Evolutionary conservation across 2,888 invertebrate species (phyloP).

Genomic region (Drosophila lutescens): DNA sequence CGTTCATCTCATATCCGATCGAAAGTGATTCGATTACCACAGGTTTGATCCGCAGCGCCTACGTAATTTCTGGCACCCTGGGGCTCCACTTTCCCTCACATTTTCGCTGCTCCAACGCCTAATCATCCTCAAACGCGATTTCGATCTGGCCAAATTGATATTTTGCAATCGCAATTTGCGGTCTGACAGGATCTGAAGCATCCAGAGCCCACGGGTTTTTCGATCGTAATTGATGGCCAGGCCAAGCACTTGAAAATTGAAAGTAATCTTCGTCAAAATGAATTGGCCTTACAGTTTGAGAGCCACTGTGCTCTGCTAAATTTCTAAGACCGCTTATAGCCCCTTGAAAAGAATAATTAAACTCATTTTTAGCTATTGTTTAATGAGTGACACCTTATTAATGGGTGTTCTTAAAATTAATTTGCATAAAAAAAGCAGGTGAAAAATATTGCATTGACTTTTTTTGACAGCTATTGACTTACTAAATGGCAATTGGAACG

Average conservation of each 20-base stretch:
- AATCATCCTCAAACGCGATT: conserved; percentile 53
- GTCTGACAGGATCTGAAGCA: conserved; percentile 26
- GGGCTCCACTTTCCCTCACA: conserved; percentile 55
- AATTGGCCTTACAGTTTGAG: neutral
- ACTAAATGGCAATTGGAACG: conserved; percentile 3
- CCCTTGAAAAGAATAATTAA: neutral
- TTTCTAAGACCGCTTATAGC: no score
- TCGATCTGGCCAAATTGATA: conserved; percentile 62
- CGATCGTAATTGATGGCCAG: conserved; percentile 29
- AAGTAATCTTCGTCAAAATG: conserved; percentile 10
- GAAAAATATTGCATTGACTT: neutral
- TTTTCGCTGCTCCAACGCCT: conserved; percentile 54
- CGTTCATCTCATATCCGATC: conserved; percentile 66
- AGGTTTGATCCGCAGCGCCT: conserved; percentile 47
- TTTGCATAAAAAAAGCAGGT: conserved; percentile 1
- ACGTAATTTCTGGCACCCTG: conserved; percentile 57
- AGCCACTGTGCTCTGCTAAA: neutral
- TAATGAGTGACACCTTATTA: neutral
- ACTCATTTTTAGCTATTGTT: neutral
- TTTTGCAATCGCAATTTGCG: conserved; percentile 64
- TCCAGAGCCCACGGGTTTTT: conserved; percentile 16
- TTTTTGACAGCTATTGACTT: conserved; percentile 5
- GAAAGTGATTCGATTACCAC: conserved; percentile 58
- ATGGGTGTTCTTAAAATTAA: neutral
- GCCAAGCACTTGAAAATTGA: conserved; percentile 28